Conservation (phyloP, 2,797 vertebrate species). For the Dermochelys coriacea region DNA sequence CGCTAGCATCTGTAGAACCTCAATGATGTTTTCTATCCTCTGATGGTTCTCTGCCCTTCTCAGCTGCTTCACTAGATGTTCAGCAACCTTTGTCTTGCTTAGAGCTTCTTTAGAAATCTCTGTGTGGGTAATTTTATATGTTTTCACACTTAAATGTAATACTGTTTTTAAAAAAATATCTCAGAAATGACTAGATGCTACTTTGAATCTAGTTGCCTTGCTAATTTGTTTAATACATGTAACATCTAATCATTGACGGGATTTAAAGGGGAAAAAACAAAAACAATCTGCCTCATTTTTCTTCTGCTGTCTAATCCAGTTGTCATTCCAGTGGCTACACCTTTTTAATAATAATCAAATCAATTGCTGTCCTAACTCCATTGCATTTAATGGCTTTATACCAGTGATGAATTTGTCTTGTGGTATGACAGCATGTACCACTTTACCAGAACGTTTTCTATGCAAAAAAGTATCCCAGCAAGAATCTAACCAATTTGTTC, state of each 20-base stretch:
- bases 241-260: background rate
- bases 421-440: background rate
- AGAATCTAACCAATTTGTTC: background rate
- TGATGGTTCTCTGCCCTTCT: constrained; percentile 87
- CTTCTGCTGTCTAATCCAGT: background rate
- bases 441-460: background rate
- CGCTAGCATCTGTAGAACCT: constrained; percentile 88
- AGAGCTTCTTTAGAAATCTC: constrained; percentile 88
- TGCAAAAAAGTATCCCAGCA: background rate
- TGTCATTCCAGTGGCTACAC: background rate
- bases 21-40: constrained; percentile 89
- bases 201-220: background rate
- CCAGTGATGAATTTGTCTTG: background rate
- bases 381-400: background rate
- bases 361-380: background rate
- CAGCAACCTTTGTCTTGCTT: constrained; percentile 82
- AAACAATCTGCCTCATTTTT: background rate
- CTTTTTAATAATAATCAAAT: background rate
- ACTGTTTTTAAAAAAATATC: background rate
- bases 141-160: background rate
- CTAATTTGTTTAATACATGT: background rate
- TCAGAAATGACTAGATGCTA: background rate
- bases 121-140: constrained; percentile 52
- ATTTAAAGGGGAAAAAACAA: background rate
- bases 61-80: constrained; percentile 86